Base-by-base conservation (phyloP, 2,888 invertebrate genomes). In the Agrochola circellaris region DNA sequence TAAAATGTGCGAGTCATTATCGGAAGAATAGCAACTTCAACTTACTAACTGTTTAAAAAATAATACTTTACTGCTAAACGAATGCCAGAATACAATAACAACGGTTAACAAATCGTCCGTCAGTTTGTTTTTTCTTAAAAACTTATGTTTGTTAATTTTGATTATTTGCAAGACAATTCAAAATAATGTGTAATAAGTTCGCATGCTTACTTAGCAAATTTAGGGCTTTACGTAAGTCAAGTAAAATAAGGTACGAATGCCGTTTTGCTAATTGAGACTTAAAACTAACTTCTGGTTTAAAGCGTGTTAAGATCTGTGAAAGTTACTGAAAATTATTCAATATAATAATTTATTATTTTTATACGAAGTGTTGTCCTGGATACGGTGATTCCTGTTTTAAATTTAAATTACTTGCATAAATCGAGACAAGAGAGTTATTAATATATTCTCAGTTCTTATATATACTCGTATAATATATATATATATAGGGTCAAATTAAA, bases 61-160 rank as follows among this genome's bases (percentile, higher is more conserved):
- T 61, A 68, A 73, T 56, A 76, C 56, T 85, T 84, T 85, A 84
- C 83, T 84, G 85, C 83, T 77, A 85, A 83, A 74, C 82, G 78
- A 64, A 82, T 83, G 85, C 82, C 85, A 82, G 17, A 51, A 48
- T n/a, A 62, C 60, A 75, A 73, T 76, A 62, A 66, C 42, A 71
- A 77, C 60, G 62, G 62, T 69, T 73, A 73, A 84, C 62, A 73
- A 69, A 73, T 23, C 13, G 67, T 56, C 34, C 23, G 34, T 42
- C 17, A 45, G 26, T 68, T 58, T 30, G 34, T 58, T 58, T 60
- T 54, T 69, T 17, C 51, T 58, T 54, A 58, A 38, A 74, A 66
- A 5, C 34, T 45, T 42, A 62, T 67, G 45, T 67, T 84, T 79
- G 61, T 79, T 66, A 54, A 62, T 74, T 54, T 71, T 67, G 65